These are phyloP conservation scores for Scalopus aquaticus DNA, from an alignment of 2,113 vertebrate genomes.

Conservation along the genomic window DNA sequence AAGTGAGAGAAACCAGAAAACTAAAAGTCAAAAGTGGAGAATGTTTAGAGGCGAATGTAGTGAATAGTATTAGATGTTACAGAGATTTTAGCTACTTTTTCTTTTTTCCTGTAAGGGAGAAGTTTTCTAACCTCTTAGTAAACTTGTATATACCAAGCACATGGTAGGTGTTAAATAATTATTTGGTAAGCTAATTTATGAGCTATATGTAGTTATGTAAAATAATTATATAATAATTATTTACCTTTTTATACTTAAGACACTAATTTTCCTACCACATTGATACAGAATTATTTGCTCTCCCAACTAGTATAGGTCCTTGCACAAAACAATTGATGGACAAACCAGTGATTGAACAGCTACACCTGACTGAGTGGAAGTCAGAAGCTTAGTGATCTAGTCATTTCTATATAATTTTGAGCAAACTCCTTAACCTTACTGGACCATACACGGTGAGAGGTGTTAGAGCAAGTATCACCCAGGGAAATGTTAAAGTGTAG, in stretches of 20 bases:
- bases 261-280: slow-evolving; percentile 28
- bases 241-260: slow-evolving; percentile 9
- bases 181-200: slow-evolving; percentile 35
- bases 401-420: not conserved
- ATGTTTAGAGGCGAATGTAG: not conserved
- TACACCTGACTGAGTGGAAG: not conserved
- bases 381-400: not conserved
- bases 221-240: slow-evolving; percentile 23
- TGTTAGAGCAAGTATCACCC: not conserved
- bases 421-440: slow-evolving; percentile 15
- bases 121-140: not conserved
- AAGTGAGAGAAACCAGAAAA: not conserved
- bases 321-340: slow-evolving; percentile 1
- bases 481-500: not conserved
- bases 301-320: not conserved
- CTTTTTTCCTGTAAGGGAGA: not conserved
- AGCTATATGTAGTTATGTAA: not conserved
- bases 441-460: not conserved
- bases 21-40: not conserved
- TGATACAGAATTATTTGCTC: slow-evolving; percentile 11
- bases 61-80: not conserved
- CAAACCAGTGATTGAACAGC: not conserved
- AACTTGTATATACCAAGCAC: not conserved
- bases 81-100: not conserved
- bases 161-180: not conserved